phyloP scores from a whole-genome alignment of 2,113 vertebrate species.

The Uropsilus gracilis region DNA sequence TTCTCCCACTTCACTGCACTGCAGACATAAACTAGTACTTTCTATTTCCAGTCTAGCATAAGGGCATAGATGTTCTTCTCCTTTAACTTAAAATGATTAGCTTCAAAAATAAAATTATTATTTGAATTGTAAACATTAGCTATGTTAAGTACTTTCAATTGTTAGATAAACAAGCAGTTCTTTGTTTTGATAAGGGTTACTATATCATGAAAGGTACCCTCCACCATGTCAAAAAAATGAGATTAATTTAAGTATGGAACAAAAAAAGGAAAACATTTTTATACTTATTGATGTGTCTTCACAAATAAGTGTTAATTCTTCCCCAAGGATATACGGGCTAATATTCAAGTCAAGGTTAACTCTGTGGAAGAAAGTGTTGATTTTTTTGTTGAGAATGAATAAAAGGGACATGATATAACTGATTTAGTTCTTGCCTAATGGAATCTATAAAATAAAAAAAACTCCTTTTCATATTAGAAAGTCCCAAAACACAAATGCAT shows the following conservation, averaged over 20 bases:
- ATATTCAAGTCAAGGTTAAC: not conserved
- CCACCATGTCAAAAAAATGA: not conserved
- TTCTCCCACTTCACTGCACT: not conserved
- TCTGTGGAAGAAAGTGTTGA: not conserved
- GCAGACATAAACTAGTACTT: not conserved
- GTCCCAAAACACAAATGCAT: not conserved
- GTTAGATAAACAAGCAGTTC: not conserved
- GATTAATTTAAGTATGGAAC: not conserved
- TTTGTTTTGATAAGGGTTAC: not conserved
- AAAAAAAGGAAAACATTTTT: not conserved
- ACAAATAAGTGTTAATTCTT: not conserved
- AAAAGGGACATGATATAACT: not conserved
- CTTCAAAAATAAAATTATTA: not conserved
- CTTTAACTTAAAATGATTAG: not conserved
- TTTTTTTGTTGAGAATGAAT: not conserved
- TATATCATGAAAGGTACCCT: not conserved
- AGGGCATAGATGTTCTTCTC: not conserved
- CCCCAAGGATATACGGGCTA: not conserved
- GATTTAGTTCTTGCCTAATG: not conserved
- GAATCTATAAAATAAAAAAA: constrained; percentile 45
- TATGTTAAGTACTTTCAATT: not conserved
- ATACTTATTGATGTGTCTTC: not conserved
- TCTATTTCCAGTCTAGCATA: not conserved
- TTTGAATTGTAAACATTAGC: not conserved
- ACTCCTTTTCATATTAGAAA: not conserved